Conservation (phyloP, 2,888 invertebrate species). For the Dolomedes plantarius region DNA sequence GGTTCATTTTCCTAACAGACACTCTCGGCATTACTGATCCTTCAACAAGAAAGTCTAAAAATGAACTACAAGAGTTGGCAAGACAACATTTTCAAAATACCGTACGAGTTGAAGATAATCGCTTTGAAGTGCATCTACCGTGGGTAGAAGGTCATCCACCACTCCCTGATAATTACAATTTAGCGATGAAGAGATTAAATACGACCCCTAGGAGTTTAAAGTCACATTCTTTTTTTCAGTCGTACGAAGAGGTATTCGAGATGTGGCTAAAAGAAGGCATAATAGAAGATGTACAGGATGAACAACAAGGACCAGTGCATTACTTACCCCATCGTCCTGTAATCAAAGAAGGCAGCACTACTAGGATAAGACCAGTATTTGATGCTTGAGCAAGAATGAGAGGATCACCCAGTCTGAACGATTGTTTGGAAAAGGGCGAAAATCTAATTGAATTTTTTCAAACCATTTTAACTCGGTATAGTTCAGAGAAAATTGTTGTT, state of each 20-base stretch:
- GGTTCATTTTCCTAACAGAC: no score
- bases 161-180: neutral
- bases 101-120: neutral
- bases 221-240: neutral
- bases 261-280: neutral
- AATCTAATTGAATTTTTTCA: neutral
- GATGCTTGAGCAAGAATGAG: neutral
- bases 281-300: neutral
- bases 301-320: neutral
- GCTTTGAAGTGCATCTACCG: neutral
- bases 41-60: neutral
- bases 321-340: neutral
- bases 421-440: no score
- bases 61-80: neutral
- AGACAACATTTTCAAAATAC: neutral
- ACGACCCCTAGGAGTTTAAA: neutral
- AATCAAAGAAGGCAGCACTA: neutral
- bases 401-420: neutral
- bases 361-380: neutral
- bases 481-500: neutral
- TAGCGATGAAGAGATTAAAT: neutral
- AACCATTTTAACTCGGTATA: neutral
- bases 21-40: neutral
- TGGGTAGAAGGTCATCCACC: neutral
- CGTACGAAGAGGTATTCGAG: neutral